Evolutionary conservation across 1,140 invertebrate species (phyloP).

Genomic region (Cherax quadricarinatus): DNA sequence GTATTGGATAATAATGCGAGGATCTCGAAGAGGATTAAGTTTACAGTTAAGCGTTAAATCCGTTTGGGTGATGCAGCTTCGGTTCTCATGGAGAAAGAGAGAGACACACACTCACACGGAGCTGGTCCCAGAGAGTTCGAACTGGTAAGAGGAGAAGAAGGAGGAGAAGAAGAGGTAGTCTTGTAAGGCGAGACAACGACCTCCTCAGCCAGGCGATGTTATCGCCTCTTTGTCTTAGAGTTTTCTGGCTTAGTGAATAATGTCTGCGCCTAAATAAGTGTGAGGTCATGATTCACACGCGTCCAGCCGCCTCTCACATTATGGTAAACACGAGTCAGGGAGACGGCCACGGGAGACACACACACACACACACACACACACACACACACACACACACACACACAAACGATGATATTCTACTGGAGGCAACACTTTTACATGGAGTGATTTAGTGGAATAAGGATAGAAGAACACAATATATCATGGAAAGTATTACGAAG

Average conservation of each 20-base stretch:
- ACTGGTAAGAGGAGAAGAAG: not conserved
- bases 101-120: too few relatives aligned
- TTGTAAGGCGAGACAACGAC: not conserved
- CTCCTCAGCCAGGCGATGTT: not conserved
- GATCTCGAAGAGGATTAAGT: not conserved
- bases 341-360: not conserved
- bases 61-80: too few relatives aligned
- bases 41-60: too few relatives aligned
- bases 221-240: slow-evolving; percentile 40
- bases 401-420: too few relatives aligned
- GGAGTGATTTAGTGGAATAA: too few relatives aligned
- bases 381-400: too few relatives aligned
- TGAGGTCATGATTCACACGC: slow-evolving; percentile 8
- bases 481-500: too few relatives aligned
- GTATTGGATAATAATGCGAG: not conserved
- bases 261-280: slow-evolving; percentile 23
- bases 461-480: too few relatives aligned
- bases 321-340: not conserved
- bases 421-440: too few relatives aligned
- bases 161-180: not conserved
- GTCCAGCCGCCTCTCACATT: not conserved
- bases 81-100: too few relatives aligned
- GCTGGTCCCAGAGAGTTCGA: not conserved
- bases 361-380: too few relatives aligned
- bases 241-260: slow-evolving; percentile 52